Evolutionary conservation across 2,113 vertebrate genomes (phyloP).

Genomic region (Ginglymostoma cirratum): DNA sequence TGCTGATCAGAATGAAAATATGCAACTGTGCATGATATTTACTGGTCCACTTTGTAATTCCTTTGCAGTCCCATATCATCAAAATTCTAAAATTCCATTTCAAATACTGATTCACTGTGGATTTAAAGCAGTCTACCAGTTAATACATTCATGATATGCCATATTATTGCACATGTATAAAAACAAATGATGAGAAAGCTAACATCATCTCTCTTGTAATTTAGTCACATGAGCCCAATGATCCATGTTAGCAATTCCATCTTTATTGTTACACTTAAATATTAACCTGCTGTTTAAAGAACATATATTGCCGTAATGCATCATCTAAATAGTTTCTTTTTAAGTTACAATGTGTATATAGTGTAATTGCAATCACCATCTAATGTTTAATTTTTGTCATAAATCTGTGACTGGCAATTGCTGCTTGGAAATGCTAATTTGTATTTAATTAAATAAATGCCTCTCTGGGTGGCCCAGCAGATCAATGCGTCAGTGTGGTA

Average conservation of each 20-base stretch:
- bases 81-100: not conserved
- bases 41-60: not conserved
- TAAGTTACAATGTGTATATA: conserved; percentile 4
- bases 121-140: conserved; percentile 28
- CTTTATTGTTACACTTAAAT: conserved; percentile 21
- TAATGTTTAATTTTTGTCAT: conserved; percentile 22
- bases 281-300: conserved; percentile 34
- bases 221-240: conserved; percentile 26
- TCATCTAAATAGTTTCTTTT: conserved; percentile 13
- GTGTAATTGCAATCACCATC: conserved; percentile 29
- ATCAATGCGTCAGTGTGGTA: conserved; percentile 4
- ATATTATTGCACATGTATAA: conserved; percentile 7
- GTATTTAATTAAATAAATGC: conserved; percentile 35
- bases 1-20: not conserved
- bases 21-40: not conserved
- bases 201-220: conserved; percentile 28
- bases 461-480: conserved; percentile 20
- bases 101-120: not conserved
- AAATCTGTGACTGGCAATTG: conserved; percentile 36
- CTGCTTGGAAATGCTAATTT: conserved; percentile 28
- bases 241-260: not conserved
- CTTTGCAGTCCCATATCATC: not conserved
- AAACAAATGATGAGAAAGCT: conserved; percentile 15
- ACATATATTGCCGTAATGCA: conserved; percentile 22
- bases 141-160: conserved; percentile 32